These are phyloP conservation scores for Oncorhynchus tshawytscha DNA, from an alignment of 2,113 vertebrate genomes.

Conservation along the genomic window DNA sequence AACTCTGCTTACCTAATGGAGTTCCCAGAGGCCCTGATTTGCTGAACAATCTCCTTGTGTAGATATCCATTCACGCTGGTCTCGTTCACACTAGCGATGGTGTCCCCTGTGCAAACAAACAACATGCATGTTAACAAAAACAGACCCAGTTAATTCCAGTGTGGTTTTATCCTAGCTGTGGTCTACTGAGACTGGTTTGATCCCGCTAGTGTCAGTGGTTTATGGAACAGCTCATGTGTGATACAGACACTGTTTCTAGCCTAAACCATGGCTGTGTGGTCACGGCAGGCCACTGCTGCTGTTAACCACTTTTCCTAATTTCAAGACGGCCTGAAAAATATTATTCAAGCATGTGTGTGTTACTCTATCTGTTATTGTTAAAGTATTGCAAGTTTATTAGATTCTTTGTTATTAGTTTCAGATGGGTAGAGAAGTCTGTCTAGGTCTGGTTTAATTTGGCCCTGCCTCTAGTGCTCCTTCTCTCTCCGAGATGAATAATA, in stretches of 20 bases:
- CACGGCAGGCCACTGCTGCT: conserved; percentile 14
- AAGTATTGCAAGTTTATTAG: neutral
- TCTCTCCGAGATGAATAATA: neutral
- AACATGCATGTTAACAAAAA: conserved; percentile 15
- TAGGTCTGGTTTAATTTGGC: neutral
- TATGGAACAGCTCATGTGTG: conserved; percentile 33
- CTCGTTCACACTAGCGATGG: conserved; percentile 88
- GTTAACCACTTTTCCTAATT: neutral
- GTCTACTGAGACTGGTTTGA: conserved; percentile 13
- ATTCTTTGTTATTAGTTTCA: neutral
- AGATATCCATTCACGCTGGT: conserved; percentile 81
- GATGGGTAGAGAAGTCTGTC: neutral
- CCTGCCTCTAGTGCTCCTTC: neutral
- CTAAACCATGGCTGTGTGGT: neutral
- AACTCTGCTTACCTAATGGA: conserved; percentile 75
- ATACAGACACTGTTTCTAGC: conserved; percentile 35
- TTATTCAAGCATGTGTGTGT: neutral
- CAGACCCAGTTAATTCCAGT: neutral
- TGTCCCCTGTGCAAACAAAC: conserved; percentile 79
- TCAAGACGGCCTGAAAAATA: neutral
- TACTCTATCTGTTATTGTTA: neutral
- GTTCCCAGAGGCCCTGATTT: conserved; percentile 87
- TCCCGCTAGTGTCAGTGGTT: conserved; percentile 7
- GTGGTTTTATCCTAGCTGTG: conserved; percentile 17
- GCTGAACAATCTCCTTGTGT: conserved; percentile 92